Conservation (phyloP, 2,888 invertebrate species). For the Laspeyria flexula region DNA sequence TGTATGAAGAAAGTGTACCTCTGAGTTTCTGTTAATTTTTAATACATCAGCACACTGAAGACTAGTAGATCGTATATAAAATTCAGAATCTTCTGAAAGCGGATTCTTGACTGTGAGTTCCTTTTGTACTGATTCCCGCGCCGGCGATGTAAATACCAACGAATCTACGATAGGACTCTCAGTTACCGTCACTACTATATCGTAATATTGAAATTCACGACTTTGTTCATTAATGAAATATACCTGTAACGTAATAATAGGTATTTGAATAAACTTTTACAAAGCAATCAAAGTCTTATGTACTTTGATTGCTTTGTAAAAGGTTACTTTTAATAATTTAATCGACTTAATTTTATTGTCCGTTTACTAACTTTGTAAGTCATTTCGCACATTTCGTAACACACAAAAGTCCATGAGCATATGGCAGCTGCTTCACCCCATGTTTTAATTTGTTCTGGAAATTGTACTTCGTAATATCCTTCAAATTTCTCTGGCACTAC, state of each 20-base stretch:
- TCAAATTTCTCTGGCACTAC: constrained; percentile 71
- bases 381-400: constrained; percentile 74
- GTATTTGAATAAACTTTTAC: no score
- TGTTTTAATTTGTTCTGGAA: constrained; percentile 68
- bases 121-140: constrained; percentile 67
- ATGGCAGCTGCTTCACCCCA: constrained; percentile 78
- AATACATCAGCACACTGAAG: constrained; percentile 60
- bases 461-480: constrained; percentile 73
- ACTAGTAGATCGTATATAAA: constrained; percentile 55
- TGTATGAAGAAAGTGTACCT: constrained; percentile 48
- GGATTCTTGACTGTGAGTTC: constrained; percentile 68
- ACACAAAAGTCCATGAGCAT: constrained; percentile 70
- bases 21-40: constrained; percentile 64
- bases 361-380: constrained; percentile 62
- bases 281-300: no score
- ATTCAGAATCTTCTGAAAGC: constrained; percentile 58
- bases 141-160: constrained; percentile 64
- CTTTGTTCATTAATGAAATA: constrained; percentile 67
- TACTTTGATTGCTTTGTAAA: no score
- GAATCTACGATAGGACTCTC: constrained; percentile 68
- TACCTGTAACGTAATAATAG: constrained; percentile 54
- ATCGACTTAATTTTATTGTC: no score
- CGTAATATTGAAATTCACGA: constrained; percentile 76
- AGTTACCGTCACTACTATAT: constrained; percentile 58
- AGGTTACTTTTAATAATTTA: neutral